A percentile compares a stretch with the other conserved stretches of the same genome.
Evolutionary conservation across 2,113 vertebrate species (phyloP).

Genomic region (Sturnus vulgaris): DNA sequence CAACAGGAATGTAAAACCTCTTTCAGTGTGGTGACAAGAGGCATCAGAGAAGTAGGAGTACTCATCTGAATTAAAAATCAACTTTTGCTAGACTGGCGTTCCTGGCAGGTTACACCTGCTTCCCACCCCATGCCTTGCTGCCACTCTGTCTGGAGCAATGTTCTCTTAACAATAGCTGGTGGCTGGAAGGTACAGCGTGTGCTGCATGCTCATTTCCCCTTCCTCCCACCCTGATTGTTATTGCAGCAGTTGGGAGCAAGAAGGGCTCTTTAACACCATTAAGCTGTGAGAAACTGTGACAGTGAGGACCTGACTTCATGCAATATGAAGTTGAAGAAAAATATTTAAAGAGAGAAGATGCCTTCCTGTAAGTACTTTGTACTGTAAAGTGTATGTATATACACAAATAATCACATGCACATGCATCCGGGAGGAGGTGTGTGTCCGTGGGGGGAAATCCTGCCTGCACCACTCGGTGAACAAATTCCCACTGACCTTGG

Average conservation of each 20-base stretch:
- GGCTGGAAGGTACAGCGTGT: slow-evolving; percentile 72
- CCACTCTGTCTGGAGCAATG: slow-evolving; percentile 58
- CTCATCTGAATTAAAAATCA: not conserved
- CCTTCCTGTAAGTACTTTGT: slow-evolving; percentile 9
- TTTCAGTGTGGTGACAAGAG: not conserved
- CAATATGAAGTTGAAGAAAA: not conserved
- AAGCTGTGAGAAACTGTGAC: slow-evolving; percentile 23
- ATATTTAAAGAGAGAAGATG: not conserved
- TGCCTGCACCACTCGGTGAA: not conserved
- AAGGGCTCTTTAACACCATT: slow-evolving; percentile 32
- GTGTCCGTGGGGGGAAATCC: not conserved
- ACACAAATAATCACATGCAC: not conserved
- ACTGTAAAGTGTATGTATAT: not conserved
- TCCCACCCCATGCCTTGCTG: slow-evolving; percentile 58
- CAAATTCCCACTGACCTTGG: not conserved
- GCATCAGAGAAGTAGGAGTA: not conserved
- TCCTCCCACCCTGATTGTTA: slow-evolving; percentile 65
- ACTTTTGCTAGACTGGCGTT: slow-evolving; percentile 16
- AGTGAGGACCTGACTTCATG: not conserved
- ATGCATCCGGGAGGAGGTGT: not conserved
- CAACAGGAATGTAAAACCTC: not conserved
- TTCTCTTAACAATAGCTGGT: slow-evolving; percentile 74
- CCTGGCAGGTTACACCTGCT: slow-evolving; percentile 53
- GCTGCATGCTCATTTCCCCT: slow-evolving; percentile 70
- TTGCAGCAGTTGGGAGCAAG: not conserved